Conservation (phyloP, 2,797 vertebrate species). For the Falco cherrug region DNA sequence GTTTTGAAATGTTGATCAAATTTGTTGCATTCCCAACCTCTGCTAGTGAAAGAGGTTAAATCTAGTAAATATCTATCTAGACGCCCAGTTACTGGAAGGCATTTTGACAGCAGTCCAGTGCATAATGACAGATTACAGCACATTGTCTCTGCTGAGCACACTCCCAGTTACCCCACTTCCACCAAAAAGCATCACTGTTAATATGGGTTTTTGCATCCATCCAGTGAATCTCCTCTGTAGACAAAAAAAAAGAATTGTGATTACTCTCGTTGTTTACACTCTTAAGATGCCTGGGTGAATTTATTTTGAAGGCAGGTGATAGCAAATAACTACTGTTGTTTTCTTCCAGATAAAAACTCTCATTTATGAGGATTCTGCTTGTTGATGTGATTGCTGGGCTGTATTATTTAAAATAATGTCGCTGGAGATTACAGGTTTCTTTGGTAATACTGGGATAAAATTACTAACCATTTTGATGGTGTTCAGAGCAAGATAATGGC, state of each 20-base stretch:
- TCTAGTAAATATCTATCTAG: neutral
- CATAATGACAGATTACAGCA: neutral
- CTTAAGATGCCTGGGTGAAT: neutral
- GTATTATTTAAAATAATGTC: constrained; percentile 52
- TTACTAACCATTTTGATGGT: constrained; percentile 25
- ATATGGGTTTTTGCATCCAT: neutral
- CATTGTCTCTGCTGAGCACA: neutral
- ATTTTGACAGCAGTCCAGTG: constrained; percentile 1
- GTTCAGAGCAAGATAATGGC: constrained; percentile 54
- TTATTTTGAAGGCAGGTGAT: constrained; percentile 34
- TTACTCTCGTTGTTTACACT: neutral
- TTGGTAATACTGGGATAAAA: constrained; percentile 56
- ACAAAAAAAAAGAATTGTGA: neutral
- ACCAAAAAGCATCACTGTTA: neutral
- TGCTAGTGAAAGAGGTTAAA: neutral
- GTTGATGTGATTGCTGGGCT: constrained; percentile 23
- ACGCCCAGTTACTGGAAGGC: neutral
- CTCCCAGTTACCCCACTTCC: neutral
- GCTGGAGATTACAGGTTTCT: constrained; percentile 39
- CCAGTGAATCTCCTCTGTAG: neutral
- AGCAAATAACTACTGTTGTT: constrained; percentile 17
- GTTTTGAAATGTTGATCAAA: neutral
- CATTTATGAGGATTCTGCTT: constrained; percentile 20
- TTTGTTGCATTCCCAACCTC: neutral
- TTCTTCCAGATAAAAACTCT: constrained; percentile 12